Base-by-base conservation (phyloP, 2,888 invertebrate genomes). In the Drosophila phalerata region DNA sequence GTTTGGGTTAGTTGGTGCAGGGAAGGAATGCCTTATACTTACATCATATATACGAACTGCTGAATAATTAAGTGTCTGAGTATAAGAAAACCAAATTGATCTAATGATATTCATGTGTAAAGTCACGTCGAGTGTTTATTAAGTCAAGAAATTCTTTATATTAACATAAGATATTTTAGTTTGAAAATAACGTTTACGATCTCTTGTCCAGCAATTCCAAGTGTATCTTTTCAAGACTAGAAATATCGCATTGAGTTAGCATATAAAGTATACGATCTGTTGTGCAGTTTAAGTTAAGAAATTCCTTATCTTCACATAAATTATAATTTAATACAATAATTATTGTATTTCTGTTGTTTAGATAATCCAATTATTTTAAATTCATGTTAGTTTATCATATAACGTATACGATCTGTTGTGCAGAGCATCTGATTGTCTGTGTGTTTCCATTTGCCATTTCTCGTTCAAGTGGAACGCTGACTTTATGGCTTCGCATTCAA, bases 401-500 rank as follows among this genome's bases (percentile, higher is more conserved):
- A 13, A 32, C 32, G 32, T 15, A 43, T 56, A 34, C 43, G 55
- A 32, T 22, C 34, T 32, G 32, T 19, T 19, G 13, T 8, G 13
- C 10, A 69, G 53, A 30, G 45, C 37, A 69, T 65, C 13, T 13
- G 5, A 13, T 5, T 8, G 17, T 22, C 57, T 22, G 2, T 34
- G 10, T 34, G 32, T 8, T 25, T 5, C 52, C 34, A 51, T 37
- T 45, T 57, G 57, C 38, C 43, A 57, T 72, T 75, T 69, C 42
- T 48, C 63, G 52, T 34, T 75, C 51, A 57, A 80, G 81, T 79
- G 68, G 47, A 62, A 63, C 53, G 69, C 74, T 74, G 78, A 69
- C 68, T 89, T 88, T 82, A 83, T 87, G 79, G 79, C 76, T 71
- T 64, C 71, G 34, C 81, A 62, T 37, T 53, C 63, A 76, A 73